phyloP scores from a whole-genome alignment of 1,140 invertebrate species.

The Radopholus similis region DNA sequence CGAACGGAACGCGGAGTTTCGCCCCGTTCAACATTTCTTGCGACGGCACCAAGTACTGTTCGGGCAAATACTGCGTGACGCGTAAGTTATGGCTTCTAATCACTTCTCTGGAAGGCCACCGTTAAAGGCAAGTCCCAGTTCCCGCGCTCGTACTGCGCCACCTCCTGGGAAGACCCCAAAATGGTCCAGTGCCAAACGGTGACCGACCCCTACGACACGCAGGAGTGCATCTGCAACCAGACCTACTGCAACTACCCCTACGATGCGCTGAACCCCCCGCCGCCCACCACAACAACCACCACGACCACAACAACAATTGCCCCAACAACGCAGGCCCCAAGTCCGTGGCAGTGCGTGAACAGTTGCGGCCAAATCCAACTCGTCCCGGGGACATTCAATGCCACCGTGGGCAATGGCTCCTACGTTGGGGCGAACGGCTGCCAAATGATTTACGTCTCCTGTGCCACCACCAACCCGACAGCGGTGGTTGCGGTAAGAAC shows the following conservation, averaged over 20 bases:
- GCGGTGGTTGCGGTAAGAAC: not conserved
- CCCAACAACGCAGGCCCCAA: not conserved
- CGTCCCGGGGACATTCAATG: not conserved
- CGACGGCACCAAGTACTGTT: conserved; percentile 10
- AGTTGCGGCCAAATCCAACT: conserved; percentile 1
- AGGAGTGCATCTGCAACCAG: conserved; percentile 12
- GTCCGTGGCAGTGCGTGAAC: conserved; percentile 8
- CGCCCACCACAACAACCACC: not conserved
- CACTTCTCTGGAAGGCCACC: no score
- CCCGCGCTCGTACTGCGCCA: conserved; percentile 10
- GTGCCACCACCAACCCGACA: not conserved
- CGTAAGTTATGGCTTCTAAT: no score
- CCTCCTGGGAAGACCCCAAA: conserved; percentile 9
- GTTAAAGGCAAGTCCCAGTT: not conserved
- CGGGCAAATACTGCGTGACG: conserved; percentile 12
- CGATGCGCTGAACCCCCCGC: not conserved
- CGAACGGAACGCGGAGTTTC: not conserved
- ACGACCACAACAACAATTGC: not conserved
- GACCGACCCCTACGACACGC: not conserved
- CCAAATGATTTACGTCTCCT: not conserved
- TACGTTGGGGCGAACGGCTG: not conserved
- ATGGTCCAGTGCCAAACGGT: not conserved
- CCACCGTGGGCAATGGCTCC: not conserved
- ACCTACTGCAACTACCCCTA: conserved; percentile 9
- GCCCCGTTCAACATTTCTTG: conserved; percentile 5